Evolutionary conservation across 2,797 vertebrate genomes (phyloP), one percentile per base, ranked within the genome.

Genomic region (Eulemur albifrons): DNA sequence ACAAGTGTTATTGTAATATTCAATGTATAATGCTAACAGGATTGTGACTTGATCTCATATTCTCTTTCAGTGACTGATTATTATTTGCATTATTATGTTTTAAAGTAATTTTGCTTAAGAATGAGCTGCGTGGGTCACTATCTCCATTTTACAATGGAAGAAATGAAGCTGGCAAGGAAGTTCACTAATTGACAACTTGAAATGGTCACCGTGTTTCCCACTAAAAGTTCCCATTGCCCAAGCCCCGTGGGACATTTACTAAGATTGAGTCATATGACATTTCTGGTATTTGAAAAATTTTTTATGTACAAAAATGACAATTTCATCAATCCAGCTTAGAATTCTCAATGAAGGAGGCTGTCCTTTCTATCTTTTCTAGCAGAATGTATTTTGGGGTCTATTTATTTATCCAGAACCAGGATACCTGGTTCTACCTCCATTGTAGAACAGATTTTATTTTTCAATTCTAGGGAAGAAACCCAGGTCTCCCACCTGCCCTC

Each of bases 381-480:
- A 7, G 48, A 90, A 87, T 23, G 12, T 48, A 4, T 69, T 75
- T 13, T 38, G 61, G 48, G 7, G 18, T 69, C 79, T 73, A 84
- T n/a, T 63, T 48, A 79, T 84, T 84, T 65, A 57, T 0, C 69
- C 65, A 63, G 9, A 81, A 57, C 20, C 63, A 65, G 20, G 40
- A 73, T 27, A 35, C 18, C 65, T 85, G 27, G n/a, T 61, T 83
- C n/a, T 52, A 63, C n/a, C 23, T 93, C 43, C 45, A 76, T 13
- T 43, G 30, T 59, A 90, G 76, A 59, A 52, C 17, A 76, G 45
- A 40, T 65, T 95, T 94, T 94, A 25, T n/a, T 92, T 92, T 92
- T 59, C n/a, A 73, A 30, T 63, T 83, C 40, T 40, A 48, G 32
- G 76, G 88, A 61, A 80, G 40, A 87, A 91, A 59, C 6, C 13